Base-by-base conservation (phyloP, 2,113 vertebrate genomes). In the Dinomys branickii region DNA sequence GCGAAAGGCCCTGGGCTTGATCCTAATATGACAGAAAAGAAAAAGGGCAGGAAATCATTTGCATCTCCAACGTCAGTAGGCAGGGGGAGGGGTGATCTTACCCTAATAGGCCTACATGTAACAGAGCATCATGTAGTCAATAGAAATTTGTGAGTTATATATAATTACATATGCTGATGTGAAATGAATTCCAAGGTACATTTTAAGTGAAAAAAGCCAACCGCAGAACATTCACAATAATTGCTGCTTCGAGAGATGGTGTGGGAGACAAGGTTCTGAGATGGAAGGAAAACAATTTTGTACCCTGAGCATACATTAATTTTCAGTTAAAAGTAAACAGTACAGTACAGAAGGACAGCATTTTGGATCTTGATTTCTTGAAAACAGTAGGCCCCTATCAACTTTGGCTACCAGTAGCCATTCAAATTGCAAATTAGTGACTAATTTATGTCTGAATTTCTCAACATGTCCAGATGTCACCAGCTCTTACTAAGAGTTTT, bases 141-240 rank as follows among this genome's bases (percentile, higher is more conserved):
- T 52, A 44, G 35, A 78, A 58, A 58, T 38, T 16, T 65, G 67
- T 50, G 54, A 65, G 4, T 44, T 75, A 24, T 44, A 6, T 54
- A 35, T 16, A 82, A 35, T 22, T 44, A 58, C 24, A 41, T 58
- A 9, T 59, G 69, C n/a, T 85, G 28, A 33, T 92, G 54, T 1
- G 35, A 92, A 77, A 78, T 73, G 17, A 80, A 90, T 30, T 90
- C 54, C 56, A 95, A 75, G n/a, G 22, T 80, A 56, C 3, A 61
- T 54, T 85, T 56, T 83, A 87, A 61, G 65, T 59, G 41, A 87
- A 77, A 73, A 75, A 94, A 73, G 14, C 73, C 91, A 94, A 61
- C 54, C 38, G 50, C 26, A 95, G 20, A 94, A 81, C 26, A 47
- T 13, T 11, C 73, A 75, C 13, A 75, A 75, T 75, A 77, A 5